These are phyloP conservation scores for Hofmannophila pseudospretella DNA, from an alignment of 2,888 invertebrate genomes.

Conservation along the genomic window DNA sequence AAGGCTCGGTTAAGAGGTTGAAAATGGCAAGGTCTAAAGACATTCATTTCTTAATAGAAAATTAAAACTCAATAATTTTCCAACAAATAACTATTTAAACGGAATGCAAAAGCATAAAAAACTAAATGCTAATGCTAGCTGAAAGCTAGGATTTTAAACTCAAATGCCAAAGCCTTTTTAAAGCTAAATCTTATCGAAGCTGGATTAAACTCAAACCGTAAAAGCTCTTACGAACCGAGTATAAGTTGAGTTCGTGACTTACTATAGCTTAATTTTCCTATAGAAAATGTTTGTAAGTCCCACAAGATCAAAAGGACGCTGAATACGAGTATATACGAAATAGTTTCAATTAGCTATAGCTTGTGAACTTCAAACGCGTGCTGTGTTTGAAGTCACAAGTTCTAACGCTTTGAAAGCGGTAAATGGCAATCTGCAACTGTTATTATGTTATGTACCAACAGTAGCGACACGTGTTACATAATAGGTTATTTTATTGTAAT, in stretches of 20 bases:
- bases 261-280: slow-evolving; percentile 8
- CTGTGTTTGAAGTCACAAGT: not conserved
- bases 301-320: slow-evolving; percentile 33
- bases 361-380: slow-evolving; percentile 13
- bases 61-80: too few species aligned
- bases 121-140: too few species aligned
- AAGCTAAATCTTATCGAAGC: slow-evolving; percentile 1
- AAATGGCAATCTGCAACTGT: not conserved
- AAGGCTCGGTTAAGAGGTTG: too few species aligned
- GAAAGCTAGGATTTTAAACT: too few species aligned
- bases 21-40: too few species aligned
- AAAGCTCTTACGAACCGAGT: not conserved
- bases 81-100: too few species aligned
- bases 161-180: not conserved
- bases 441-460: too few species aligned
- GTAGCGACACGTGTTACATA: too few species aligned
- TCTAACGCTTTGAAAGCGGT: not conserved
- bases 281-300: not conserved
- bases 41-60: too few species aligned
- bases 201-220: slow-evolving; percentile 17
- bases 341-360: slow-evolving; percentile 44
- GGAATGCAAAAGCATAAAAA: too few species aligned
- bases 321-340: slow-evolving; percentile 31
- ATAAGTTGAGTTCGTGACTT: slow-evolving; percentile 22
- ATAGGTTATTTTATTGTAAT: too few species aligned